Evolutionary conservation across 37 sponge, comb jelly and placozoan species (phyloP), one percentile per base, ranked within the genome.

Genomic region (Hormiphora californensis): DNA sequence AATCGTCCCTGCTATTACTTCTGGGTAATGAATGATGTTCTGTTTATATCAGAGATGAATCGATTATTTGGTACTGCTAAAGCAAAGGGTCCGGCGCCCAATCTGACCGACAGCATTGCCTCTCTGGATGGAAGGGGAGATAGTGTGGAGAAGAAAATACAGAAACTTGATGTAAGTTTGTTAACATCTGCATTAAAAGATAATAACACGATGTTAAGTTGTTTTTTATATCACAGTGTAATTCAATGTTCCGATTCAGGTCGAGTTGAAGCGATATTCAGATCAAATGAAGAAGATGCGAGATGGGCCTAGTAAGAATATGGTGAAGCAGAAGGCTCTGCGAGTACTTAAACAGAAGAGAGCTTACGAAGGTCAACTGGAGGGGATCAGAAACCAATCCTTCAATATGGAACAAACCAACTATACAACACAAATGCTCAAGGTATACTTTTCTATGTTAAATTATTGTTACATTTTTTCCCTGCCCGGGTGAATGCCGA

Each of bases 391-490:
- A 54, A 91, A 93, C 54, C 99, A 98, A 85, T 94, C 96, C 33
- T 98, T 98, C 89, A 98, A 98, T 87, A 95, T 98, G 95, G 99
- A 98, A 55, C 99, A 98, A 73, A 90, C 96, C 39, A 98, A 98
- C 89, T 98, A 90, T 88, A 93, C 94, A 46, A 94, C 92, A 4
- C 99, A 98, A 89, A 91, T 91, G 87, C 86, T 98, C 11, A 98
- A 98, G 89, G 99, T 73, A 33, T 65, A 7, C 2, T 28, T 57
- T 21, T 5, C 15, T 34, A 28, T 57, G 27, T 17, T 4, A 57
- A 23, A 57, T 23, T n/a, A n/a, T 46, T 57, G 61, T 57, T n/a
- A 57, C 61, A 57, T 23, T 59, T 22, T 59, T 23, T 59, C 53
- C n/a, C n/a, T n/a, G n/a, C n/a, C n/a, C n/a, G n/a, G n/a, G n/a